Evolutionary conservation across 1,140 invertebrate genomes (phyloP).

Genomic region (Rhopalosiphum maidis): DNA sequence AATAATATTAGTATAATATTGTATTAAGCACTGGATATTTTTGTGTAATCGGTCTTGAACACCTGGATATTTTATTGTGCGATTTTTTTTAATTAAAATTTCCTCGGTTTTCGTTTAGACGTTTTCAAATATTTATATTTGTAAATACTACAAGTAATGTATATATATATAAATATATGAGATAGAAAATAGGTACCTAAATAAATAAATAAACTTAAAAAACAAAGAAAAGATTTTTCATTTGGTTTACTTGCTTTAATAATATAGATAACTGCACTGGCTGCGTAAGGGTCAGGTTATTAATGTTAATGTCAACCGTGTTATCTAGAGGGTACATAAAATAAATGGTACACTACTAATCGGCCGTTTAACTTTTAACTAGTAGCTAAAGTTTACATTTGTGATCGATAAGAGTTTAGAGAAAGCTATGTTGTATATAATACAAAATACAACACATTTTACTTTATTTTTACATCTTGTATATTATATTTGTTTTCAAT

Average conservation of each 20-base stretch:
- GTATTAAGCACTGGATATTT: not conserved
- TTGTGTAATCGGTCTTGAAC: not conserved
- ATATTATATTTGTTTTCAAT: not conserved
- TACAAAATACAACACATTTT: not conserved
- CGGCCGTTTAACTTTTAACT: constrained; percentile 34
- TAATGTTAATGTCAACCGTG: constrained; percentile 29
- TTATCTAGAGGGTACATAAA: not conserved
- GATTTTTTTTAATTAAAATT: not conserved
- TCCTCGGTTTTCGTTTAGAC: not conserved
- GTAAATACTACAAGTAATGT: not conserved
- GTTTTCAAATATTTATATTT: not conserved
- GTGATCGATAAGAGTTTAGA: not conserved
- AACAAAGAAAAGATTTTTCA: not conserved
- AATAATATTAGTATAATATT: not conserved
- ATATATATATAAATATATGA: not conserved
- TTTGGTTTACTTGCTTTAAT: constrained; percentile 29
- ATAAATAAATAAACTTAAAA: not conserved
- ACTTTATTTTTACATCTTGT: not conserved
- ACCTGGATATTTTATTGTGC: not conserved
- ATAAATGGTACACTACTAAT: constrained; percentile 28
- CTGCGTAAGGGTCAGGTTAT: not conserved
- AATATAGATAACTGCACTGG: not conserved
- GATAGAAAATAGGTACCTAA: not conserved
- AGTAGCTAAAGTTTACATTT: constrained; percentile 24
- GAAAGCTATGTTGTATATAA: not conserved